Conservation (phyloP, 2,888 invertebrate species). For the Glyphotaelius pellucidus region DNA sequence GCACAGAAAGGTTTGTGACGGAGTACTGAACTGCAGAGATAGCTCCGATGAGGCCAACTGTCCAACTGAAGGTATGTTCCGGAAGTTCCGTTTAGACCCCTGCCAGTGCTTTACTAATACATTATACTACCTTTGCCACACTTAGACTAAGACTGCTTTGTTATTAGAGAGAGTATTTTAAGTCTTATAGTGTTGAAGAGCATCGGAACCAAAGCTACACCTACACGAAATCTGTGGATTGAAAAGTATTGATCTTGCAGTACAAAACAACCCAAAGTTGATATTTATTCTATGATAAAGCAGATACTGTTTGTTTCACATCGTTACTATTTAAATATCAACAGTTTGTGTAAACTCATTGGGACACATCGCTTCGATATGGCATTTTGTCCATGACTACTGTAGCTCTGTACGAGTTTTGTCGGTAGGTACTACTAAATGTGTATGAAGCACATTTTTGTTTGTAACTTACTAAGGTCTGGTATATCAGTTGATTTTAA, state of each 20-base stretch:
- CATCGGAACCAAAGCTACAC: background rate
- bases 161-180: background rate
- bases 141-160: background rate
- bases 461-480: too few relatives aligned
- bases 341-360: background rate
- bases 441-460: background rate
- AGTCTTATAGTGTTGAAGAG: background rate
- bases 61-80: constrained; percentile 70
- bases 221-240: too few relatives aligned
- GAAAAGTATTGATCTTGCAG: background rate
- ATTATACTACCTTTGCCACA: background rate
- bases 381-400: background rate
- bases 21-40: constrained; percentile 77
- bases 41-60: constrained; percentile 82
- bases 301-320: too few relatives aligned
- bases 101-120: background rate
- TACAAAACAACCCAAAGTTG: too few relatives aligned
- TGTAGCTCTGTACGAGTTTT: background rate
- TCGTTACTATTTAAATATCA: too few relatives aligned
- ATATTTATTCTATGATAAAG: too few relatives aligned
- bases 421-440: background rate
- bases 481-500: too few relatives aligned
- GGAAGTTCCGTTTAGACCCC: background rate
- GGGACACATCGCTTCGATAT: background rate
- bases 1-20: constrained; percentile 76